Evolutionary conservation across 1,140 invertebrate genomes (phyloP).

Genomic region (Paracyclopina nana): DNA sequence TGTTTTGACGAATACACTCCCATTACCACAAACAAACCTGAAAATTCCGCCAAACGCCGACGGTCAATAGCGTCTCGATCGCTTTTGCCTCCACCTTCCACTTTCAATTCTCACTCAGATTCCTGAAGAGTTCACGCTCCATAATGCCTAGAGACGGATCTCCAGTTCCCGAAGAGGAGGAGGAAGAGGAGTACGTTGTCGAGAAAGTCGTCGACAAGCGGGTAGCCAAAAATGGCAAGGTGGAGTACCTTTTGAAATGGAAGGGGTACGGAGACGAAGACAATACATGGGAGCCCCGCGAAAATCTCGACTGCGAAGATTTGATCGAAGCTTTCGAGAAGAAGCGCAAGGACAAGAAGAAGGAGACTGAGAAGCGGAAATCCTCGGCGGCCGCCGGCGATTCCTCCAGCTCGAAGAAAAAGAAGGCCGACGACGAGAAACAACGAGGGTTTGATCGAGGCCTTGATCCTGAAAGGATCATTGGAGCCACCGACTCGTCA

Average conservation of each 20-base stretch:
- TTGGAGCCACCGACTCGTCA: slow-evolving; percentile 81
- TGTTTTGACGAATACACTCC: too few species aligned
- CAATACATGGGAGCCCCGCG: slow-evolving; percentile 38
- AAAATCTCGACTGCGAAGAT: slow-evolving; percentile 79
- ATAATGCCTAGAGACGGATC: too few species aligned
- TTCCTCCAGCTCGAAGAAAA: slow-evolving; percentile 15
- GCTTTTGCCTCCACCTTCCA: too few species aligned
- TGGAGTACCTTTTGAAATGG: slow-evolving; percentile 78
- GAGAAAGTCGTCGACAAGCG: slow-evolving; percentile 70
- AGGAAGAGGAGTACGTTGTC: slow-evolving; percentile 66
- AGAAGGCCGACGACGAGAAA: slow-evolving; percentile 22
- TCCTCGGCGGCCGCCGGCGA: slow-evolving; percentile 11
- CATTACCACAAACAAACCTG: too few species aligned
- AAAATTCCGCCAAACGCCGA: too few species aligned
- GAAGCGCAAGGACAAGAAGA: slow-evolving; percentile 43
- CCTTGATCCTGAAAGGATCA: slow-evolving; percentile 76
- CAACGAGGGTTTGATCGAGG: slow-evolving; percentile 61
- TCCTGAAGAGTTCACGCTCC: too few species aligned
- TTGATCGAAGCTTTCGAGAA: slow-evolving; percentile 72
- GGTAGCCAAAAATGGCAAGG: slow-evolving; percentile 45
- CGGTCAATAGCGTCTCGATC: too few species aligned
- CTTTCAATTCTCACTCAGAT: too few species aligned
- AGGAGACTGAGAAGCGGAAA: slow-evolving; percentile 28
- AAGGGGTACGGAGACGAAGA: slow-evolving; percentile 64
- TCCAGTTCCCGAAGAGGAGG: slow-evolving; percentile 31